These are phyloP conservation scores for Oligia latruncula DNA, from an alignment of 2,888 invertebrate species.

Conservation along the genomic window DNA sequence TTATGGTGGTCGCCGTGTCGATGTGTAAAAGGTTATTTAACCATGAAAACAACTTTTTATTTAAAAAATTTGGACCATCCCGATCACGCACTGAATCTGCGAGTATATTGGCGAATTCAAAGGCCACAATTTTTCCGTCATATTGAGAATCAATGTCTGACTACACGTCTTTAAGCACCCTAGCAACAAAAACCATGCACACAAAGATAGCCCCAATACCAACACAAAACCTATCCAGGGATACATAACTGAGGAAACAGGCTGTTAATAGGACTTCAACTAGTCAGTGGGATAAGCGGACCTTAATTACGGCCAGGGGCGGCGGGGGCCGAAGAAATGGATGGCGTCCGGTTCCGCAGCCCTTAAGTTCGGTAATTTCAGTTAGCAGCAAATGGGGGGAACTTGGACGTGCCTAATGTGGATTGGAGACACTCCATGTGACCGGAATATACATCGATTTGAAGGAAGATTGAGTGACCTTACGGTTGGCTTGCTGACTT, in stretches of 20 bases:
- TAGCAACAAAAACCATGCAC: slow-evolving; percentile 30
- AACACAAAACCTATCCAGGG: slow-evolving; percentile 46
- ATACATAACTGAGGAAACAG: slow-evolving; percentile 59
- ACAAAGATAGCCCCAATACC: slow-evolving; percentile 19
- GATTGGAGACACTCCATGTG: slow-evolving; percentile 60
- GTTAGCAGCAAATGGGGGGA: slow-evolving; percentile 76
- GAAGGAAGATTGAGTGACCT: slow-evolving; percentile 29
- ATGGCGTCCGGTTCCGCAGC: slow-evolving; percentile 73
- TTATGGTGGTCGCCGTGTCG: slow-evolving; percentile 29
- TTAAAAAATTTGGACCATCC: slow-evolving; percentile 1
- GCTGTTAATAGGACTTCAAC: slow-evolving; percentile 67
- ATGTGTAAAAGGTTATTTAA: slow-evolving; percentile 12
- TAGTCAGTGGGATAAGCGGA: slow-evolving; percentile 70
- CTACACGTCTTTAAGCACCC: not conserved
- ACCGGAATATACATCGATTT: slow-evolving; percentile 56
- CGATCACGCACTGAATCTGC: not conserved
- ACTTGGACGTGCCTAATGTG: slow-evolving; percentile 73
- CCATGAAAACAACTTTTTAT: not conserved
- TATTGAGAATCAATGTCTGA: not conserved
- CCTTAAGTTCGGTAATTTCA: slow-evolving; percentile 78
- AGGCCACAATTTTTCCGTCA: not conserved
- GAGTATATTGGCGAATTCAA: not conserved
- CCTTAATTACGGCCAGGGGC: slow-evolving; percentile 73
- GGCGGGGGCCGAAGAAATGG: slow-evolving; percentile 71
- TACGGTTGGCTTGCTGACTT: not conserved